Evolutionary conservation across 2,888 invertebrate genomes (phyloP).

Genomic region (Enchytraeus crypticus): DNA sequence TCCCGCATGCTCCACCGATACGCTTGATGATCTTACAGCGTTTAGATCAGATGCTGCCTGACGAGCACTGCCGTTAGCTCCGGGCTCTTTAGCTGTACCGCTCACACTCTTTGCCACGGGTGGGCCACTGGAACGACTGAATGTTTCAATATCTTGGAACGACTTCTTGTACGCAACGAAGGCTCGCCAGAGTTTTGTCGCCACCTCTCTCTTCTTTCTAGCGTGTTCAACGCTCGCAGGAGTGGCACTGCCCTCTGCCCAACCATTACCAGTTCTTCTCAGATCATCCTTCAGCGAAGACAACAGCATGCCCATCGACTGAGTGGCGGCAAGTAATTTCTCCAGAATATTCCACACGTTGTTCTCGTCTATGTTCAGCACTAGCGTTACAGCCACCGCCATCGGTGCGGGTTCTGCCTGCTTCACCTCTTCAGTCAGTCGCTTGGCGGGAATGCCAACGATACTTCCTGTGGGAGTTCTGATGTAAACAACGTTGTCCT

Average conservation of each 20-base stretch:
- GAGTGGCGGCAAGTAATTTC: constrained; percentile 15
- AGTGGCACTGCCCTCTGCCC: not conserved
- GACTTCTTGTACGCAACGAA: constrained; percentile 21
- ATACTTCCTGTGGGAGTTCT: not conserved
- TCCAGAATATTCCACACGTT: constrained; percentile 18
- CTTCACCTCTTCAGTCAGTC: not conserved
- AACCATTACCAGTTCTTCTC: constrained; percentile 1
- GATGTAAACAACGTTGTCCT: not conserved
- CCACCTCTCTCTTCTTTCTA: constrained; percentile 12
- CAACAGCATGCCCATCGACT: constrained; percentile 20
- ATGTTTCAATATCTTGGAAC: constrained; percentile 17
- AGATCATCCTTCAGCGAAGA: constrained; percentile 19
- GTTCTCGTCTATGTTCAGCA: constrained; percentile 8
- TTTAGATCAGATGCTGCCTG: too few relatives aligned
- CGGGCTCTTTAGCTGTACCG: not conserved
- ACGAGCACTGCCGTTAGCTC: too few relatives aligned
- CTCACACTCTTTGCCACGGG: not conserved
- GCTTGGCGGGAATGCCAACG: constrained; percentile 5
- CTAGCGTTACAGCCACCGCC: not conserved
- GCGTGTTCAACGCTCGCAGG: constrained; percentile 1
- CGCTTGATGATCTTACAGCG: too few relatives aligned
- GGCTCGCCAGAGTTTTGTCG: constrained; percentile 18
- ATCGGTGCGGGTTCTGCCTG: not conserved
- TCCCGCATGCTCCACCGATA: too few relatives aligned
- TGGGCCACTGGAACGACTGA: not conserved